A percentile compares a stretch with the other conserved stretches of the same genome.
These are phyloP conservation scores for Cydia splendana DNA, from an alignment of 1,140 invertebrate genomes.

Conservation along the genomic window DNA sequence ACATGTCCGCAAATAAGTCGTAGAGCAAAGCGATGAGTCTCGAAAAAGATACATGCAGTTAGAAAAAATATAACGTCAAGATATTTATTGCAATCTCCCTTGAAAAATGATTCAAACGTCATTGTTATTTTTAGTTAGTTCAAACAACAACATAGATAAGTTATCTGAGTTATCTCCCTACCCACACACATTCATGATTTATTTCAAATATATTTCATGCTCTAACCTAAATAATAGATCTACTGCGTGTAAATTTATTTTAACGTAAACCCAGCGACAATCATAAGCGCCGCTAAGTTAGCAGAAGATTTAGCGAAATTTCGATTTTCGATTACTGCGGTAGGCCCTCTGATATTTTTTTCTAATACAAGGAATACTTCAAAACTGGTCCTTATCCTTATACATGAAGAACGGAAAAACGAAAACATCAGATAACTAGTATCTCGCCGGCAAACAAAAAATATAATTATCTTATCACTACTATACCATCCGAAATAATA, in stretches of 20 bases:
- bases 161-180: slow-evolving; percentile 29
- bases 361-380: no score
- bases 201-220: background rate
- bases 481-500: no score
- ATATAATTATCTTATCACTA: no score
- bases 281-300: background rate
- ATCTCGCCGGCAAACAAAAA: no score
- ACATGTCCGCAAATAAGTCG: background rate
- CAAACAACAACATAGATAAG: slow-evolving; percentile 21
- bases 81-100: background rate
- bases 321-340: no score
- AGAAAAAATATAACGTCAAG: background rate
- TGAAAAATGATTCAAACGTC: background rate
- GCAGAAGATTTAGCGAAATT: no score
- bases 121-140: background rate
- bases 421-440: no score
- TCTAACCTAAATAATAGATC: background rate
- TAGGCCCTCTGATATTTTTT: no score
- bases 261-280: background rate
- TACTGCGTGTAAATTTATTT: background rate
- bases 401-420: no score
- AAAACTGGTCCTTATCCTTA: no score
- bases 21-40: background rate
- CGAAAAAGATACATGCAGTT: background rate
- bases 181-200: background rate